These are phyloP conservation scores for Apostichopus leukothele DNA, from an alignment of 53 echinoderm and acorn worm genomes.

Conservation along the genomic window DNA sequence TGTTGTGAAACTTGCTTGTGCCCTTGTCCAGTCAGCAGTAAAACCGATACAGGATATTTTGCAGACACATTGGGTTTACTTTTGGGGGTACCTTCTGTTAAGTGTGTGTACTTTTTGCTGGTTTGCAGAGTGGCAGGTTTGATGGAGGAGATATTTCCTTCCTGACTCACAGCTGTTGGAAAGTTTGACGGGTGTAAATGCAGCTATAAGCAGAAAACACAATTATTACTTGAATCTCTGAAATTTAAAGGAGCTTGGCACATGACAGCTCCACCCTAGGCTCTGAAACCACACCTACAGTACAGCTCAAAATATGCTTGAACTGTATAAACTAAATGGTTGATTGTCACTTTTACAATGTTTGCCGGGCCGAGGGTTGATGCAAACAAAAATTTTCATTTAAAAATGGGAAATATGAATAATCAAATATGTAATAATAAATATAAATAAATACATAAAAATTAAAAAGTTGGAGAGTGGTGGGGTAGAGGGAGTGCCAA, in stretches of 20 bases:
- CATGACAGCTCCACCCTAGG: no score
- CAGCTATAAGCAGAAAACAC: constrained; percentile 28
- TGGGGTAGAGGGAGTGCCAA: no score
- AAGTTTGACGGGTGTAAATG: neutral
- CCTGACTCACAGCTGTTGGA: constrained; percentile 34
- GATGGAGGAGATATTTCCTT: constrained; percentile 30
- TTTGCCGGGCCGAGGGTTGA: neutral
- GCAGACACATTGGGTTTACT: constrained; percentile 31
- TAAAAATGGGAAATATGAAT: no score
- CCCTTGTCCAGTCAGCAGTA: constrained; percentile 64
- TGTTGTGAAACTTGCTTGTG: constrained; percentile 32
- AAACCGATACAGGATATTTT: constrained; percentile 18
- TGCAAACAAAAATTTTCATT: neutral
- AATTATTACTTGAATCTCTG: constrained; percentile 12
- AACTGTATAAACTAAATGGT: neutral
- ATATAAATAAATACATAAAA: no score
- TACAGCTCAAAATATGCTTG: neutral
- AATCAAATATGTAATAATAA: no score
- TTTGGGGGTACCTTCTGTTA: constrained; percentile 3
- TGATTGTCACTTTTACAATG: neutral
- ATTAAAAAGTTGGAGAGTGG: no score
- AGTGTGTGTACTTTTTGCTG: neutral
- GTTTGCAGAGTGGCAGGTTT: constrained; percentile 24
- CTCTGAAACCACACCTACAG: neutral
- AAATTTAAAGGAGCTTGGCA: constrained; percentile 36